These are phyloP conservation scores for Psittacara wagleri DNA, from an alignment of 2,113 vertebrate species.

Conservation along the genomic window DNA sequence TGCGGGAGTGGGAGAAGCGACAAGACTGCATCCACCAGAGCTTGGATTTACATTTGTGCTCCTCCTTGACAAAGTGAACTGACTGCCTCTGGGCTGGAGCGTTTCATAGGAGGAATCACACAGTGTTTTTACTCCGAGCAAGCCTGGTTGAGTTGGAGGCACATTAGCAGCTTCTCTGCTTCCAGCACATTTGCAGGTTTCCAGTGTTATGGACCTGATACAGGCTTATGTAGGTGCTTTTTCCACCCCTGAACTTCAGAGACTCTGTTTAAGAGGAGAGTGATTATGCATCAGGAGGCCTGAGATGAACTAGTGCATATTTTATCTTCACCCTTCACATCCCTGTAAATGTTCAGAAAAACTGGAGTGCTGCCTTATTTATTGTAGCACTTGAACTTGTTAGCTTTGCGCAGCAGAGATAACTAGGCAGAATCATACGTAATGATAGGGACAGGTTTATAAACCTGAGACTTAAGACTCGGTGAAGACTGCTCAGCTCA, in stretches of 20 bases:
- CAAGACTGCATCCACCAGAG: background rate
- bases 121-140: background rate
- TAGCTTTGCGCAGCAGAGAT: background rate
- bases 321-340: background rate
- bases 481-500: background rate
- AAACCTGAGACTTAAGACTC: background rate
- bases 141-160: background rate
- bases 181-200: rapidly evolving
- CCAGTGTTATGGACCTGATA: rapidly evolving
- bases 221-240: background rate
- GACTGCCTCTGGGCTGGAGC: background rate
- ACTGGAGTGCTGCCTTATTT: background rate
- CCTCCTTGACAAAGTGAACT: background rate
- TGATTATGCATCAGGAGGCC: background rate
- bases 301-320: too few species aligned
- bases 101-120: background rate
- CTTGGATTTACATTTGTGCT: background rate
- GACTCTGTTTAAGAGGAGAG: background rate
- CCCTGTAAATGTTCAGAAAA: background rate
- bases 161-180: rapidly evolving
- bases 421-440: rapidly evolving
- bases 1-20: background rate
- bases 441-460: background rate
- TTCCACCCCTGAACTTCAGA: background rate
- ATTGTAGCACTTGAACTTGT: background rate